Percentiles rank a stretch among this genome's conserved stretches.
Conservation (phyloP, 2,888 invertebrate genomes). For the Sphaerophoria taeniata region DNA sequence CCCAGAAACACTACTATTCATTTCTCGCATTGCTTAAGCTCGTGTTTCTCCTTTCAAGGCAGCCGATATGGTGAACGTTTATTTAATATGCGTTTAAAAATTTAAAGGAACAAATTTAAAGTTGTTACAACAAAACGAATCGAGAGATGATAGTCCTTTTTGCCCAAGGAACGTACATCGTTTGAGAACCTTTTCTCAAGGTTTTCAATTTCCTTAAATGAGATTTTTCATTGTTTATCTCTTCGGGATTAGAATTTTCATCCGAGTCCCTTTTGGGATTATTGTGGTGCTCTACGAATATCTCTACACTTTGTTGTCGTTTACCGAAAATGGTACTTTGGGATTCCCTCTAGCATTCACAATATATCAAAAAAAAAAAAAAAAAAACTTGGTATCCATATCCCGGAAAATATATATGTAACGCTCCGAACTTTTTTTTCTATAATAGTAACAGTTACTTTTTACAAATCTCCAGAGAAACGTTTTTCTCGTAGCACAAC, state of each 20-base stretch:
- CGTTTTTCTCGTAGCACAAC: constrained; percentile 28
- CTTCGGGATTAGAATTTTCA: neutral
- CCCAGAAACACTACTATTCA: constrained; percentile 27
- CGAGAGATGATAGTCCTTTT: too few species aligned
- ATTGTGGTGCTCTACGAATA: too few species aligned
- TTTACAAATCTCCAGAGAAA: neutral
- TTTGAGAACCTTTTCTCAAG: neutral
- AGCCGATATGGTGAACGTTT: neutral
- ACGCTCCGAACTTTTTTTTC: neutral
- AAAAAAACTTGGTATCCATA: too few species aligned
- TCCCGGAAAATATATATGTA: constrained; percentile 1
- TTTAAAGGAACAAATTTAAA: neutral
- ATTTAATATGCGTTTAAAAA: neutral
- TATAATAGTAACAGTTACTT: neutral
- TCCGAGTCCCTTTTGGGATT: neutral
- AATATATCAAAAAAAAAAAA: neutral
- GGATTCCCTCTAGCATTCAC: neutral
- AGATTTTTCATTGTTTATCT: neutral
- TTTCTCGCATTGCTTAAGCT: constrained; percentile 35
- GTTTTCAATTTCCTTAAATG: neutral
- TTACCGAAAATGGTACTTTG: too few species aligned
- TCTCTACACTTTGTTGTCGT: too few species aligned
- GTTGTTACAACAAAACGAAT: too few species aligned
- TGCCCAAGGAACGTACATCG: neutral
- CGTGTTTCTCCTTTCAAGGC: constrained; percentile 1